These are phyloP conservation scores for Icerya purchasi DNA, from an alignment of 2,888 invertebrate species.

Conservation along the genomic window DNA sequence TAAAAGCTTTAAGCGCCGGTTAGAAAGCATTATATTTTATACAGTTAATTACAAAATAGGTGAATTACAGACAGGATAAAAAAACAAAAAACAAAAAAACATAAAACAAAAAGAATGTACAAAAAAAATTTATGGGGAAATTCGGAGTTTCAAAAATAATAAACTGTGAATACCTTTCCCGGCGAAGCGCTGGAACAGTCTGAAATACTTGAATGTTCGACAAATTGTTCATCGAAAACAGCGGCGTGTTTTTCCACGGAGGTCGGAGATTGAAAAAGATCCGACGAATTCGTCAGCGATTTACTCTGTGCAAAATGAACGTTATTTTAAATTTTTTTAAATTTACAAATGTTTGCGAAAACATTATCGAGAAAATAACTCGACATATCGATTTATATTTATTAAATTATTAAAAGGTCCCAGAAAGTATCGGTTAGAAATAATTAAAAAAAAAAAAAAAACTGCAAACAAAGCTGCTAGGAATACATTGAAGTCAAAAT, in stretches of 20 bases:
- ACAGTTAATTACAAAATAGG: too few species aligned
- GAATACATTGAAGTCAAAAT: too few species aligned
- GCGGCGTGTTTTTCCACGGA: slow-evolving; percentile 52
- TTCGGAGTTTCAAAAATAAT: not conserved
- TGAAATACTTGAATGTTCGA: slow-evolving; percentile 12
- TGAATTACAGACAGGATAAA: not conserved
- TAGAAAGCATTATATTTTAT: too few species aligned
- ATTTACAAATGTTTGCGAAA: too few species aligned
- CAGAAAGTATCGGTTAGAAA: too few species aligned
- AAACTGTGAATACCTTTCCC: slow-evolving; percentile 14
- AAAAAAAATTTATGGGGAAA: not conserved
- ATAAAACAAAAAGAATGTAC: slow-evolving; percentile 2
- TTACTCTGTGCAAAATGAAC: slow-evolving; percentile 42
- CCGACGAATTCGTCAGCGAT: slow-evolving; percentile 55
- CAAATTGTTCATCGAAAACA: slow-evolving; percentile 13
- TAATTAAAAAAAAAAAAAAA: too few species aligned
- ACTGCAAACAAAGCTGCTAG: too few species aligned
- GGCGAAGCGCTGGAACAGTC: slow-evolving; percentile 13
- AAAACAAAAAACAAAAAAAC: slow-evolving; percentile 3
- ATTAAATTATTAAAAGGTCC: too few species aligned
- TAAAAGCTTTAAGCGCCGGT: too few species aligned
- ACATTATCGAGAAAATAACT: too few species aligned
- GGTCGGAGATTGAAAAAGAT: slow-evolving; percentile 57
- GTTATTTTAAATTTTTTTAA: too few species aligned
- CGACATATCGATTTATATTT: too few species aligned